Evolutionary conservation across 2,797 vertebrate genomes (phyloP), one percentile per base, ranked within the genome.

Genomic region (Acomys russatus): DNA sequence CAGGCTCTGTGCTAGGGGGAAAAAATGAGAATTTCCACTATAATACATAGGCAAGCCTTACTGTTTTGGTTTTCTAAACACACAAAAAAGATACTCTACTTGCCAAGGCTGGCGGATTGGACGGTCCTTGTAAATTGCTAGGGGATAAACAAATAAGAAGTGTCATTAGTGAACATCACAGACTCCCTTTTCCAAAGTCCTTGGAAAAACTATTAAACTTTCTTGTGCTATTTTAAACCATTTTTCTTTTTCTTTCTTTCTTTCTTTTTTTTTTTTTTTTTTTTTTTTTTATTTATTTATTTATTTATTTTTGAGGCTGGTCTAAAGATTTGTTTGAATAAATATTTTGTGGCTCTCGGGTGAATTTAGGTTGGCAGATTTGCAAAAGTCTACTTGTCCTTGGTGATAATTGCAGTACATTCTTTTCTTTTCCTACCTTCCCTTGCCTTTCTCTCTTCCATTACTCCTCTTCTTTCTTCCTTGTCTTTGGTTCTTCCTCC

Each of bases 21-120:
- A 28, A 30, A 74, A 49, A 38, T 28, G 76, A 80, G 6, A 8
- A 17, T 85, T 93, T 73, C 78, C 91, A 15, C 94, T 83, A 33
- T 92, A 73, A 84, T 94, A 92, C 88, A 79, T 94, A 96, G 14
- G 4, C 44, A 88, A 12, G n/a, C 80, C 44, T 76, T 92, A 64
- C 49, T 59, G 23, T 86, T 78, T 94, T 35, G 20, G 56, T 44
- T 94, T 95, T 91, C n/a, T 4, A 35, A 71, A 51, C 86, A 59
- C 70, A 35, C 8, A 4, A 87, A 30, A 93, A 83, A n/a, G 25
- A 30, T 68, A 20, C 87, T 89, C 33, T 76, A 18, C 74, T 94
- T 96, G 94, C 66, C 71, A 49, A 56, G 28, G 61, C 51, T 66
- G 15, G 6, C 38, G 49, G 25, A 23, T 54, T 56, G 14, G 30